A percentile compares a stretch with the other conserved stretches of the same genome.
phyloP scores from a whole-genome alignment of 92 coral and sea anemone species.

The Palythoa heliodiscus region DNA sequence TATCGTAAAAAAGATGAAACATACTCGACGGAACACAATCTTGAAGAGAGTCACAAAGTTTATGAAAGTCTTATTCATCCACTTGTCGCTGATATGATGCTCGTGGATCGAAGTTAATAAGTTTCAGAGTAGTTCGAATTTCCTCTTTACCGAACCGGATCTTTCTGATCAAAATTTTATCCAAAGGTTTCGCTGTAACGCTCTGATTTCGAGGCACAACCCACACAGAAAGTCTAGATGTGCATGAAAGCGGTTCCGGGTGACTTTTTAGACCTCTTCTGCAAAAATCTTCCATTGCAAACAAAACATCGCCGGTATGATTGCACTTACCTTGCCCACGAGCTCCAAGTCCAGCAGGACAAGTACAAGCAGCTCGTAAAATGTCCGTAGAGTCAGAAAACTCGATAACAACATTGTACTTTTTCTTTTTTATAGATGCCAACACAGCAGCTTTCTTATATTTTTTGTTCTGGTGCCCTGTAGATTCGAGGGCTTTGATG shows the following conservation, averaged over 20 bases:
- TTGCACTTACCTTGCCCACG: neutral
- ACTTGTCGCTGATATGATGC: constrained; percentile 29
- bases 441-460: constrained; percentile 38
- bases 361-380: constrained; percentile 56
- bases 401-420: constrained; percentile 46
- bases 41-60: constrained; percentile 39
- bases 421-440: constrained; percentile 52
- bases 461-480: neutral
- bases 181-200: constrained; percentile 55
- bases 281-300: neutral
- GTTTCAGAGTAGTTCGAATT: constrained; percentile 47
- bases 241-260: constrained; percentile 45
- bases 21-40: constrained; percentile 23
- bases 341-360: constrained; percentile 41
- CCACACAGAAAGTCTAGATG: constrained; percentile 59
- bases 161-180: constrained; percentile 49
- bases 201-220: constrained; percentile 64
- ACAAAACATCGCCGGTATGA: neutral
- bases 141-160: constrained; percentile 59
- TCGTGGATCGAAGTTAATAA: constrained; percentile 56
- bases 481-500: neutral
- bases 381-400: constrained; percentile 45
- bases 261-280: constrained; percentile 39
- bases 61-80: constrained; percentile 18
- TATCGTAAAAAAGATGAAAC: constrained; percentile 47